Evolutionary conservation across 2,888 invertebrate genomes (phyloP).

Genomic region (Mesopsocus fuscifrons): DNA sequence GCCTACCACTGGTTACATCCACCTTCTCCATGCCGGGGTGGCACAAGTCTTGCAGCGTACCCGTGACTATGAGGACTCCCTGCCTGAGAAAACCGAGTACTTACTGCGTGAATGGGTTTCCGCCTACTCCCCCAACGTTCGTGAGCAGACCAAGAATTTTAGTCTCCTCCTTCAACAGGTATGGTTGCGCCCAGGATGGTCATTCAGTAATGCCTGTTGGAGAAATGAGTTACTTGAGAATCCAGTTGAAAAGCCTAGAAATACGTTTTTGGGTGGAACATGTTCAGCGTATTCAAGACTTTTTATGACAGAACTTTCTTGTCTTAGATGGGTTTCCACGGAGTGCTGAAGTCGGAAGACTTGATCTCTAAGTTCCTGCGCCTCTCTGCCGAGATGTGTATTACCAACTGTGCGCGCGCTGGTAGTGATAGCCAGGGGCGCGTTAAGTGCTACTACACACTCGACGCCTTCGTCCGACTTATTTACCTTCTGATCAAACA

Average conservation of each 20-base stretch:
- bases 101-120: conserved; percentile 90
- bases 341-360: conserved; percentile 93
- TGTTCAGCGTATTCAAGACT: no score
- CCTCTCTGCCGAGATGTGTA: conserved; percentile 88
- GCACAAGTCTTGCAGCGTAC: conserved; percentile 50
- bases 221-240: no score
- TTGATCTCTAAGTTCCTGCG: conserved; percentile 93
- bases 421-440: conserved; percentile 54
- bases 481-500: conserved; percentile 89
- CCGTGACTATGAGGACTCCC: conserved; percentile 76
- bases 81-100: conserved; percentile 88
- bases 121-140: conserved; percentile 57
- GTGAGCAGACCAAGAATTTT: conserved; percentile 80
- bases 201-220: no score
- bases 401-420: conserved; percentile 79
- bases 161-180: conserved; percentile 74
- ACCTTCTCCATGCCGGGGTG: conserved; percentile 86
- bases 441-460: conserved; percentile 84
- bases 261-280: no score
- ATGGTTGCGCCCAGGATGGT: conserved; percentile 9
- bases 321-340: conserved; percentile 76
- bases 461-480: conserved; percentile 87
- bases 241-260: no score
- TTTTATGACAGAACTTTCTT: no score
- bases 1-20: conserved; percentile 51